A percentile compares a stretch with the other conserved stretches of the same genome.
phyloP scores from a whole-genome alignment of 2,888 invertebrate genomes.

The Serripes groenlandicus region DNA sequence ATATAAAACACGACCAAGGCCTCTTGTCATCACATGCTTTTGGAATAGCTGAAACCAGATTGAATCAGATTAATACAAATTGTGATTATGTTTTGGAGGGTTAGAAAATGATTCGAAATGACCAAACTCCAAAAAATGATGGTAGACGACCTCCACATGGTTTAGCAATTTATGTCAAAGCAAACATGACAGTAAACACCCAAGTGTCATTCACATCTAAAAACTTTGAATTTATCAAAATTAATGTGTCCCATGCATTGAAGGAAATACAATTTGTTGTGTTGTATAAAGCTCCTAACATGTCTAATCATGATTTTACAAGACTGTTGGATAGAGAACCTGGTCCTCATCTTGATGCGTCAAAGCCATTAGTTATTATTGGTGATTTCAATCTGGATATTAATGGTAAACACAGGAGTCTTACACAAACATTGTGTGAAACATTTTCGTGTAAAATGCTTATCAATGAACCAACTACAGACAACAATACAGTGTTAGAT shows the following conservation, averaged over 20 bases:
- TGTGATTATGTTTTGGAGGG: conserved; percentile 10
- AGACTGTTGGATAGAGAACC: conserved; percentile 11
- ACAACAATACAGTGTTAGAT: conserved; percentile 22
- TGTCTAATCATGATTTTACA: not conserved
- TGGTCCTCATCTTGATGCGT: not conserved
- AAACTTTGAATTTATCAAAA: conserved; percentile 21
- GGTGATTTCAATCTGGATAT: no score
- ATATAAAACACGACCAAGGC: conserved; percentile 29
- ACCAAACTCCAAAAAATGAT: not conserved
- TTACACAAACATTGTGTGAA: conserved; percentile 19
- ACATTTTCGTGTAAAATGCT: conserved; percentile 23
- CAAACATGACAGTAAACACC: not conserved
- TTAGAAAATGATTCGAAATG: conserved; percentile 22
- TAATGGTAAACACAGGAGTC: no score
- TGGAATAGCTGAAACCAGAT: conserved; percentile 41
- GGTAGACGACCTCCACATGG: conserved; percentile 34
- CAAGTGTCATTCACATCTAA: not conserved
- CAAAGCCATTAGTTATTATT: conserved; percentile 18
- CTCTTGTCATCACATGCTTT: conserved; percentile 24
- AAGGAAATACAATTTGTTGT: conserved; percentile 22
- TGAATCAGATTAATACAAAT: conserved; percentile 6
- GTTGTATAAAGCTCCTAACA: conserved; percentile 30
- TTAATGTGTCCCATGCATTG: not conserved
- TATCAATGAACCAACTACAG: conserved; percentile 25
- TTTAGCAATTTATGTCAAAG: conserved; percentile 35